Evolutionary conservation across 2,888 invertebrate genomes (phyloP).

Genomic region (Tricholauxania praeusta): DNA sequence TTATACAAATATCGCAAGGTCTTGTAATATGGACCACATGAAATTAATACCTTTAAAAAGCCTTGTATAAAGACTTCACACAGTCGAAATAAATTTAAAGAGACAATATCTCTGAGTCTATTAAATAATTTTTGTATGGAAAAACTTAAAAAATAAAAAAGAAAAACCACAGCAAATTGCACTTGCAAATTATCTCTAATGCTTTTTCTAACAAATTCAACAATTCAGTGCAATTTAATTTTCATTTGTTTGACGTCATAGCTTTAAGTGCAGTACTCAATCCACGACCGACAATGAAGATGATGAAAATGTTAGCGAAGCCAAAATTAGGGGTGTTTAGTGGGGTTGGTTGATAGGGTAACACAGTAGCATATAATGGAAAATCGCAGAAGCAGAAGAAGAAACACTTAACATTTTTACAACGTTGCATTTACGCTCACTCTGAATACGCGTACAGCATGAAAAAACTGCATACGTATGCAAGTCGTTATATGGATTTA

Average conservation of each 20-base stretch:
- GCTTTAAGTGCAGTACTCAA: conserved; percentile 12
- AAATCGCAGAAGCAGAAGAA: not conserved
- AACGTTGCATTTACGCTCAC: conserved; percentile 7
- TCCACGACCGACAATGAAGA: not conserved
- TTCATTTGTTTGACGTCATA: conserved; percentile 30
- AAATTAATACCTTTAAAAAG: too few species aligned
- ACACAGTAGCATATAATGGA: not conserved
- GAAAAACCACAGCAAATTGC: too few species aligned
- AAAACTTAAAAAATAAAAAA: not conserved
- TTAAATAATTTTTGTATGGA: too few species aligned
- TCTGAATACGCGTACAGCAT: not conserved
- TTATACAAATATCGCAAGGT: too few species aligned
- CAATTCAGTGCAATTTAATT: conserved; percentile 6
- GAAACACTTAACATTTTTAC: conserved; percentile 27
- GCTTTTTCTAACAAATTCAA: too few species aligned
- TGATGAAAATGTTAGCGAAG: not conserved
- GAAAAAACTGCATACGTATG: not conserved
- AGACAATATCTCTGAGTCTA: too few species aligned
- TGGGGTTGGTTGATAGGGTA: not conserved
- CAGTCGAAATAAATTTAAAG: too few species aligned
- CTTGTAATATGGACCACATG: too few species aligned
- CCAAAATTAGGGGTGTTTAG: not conserved
- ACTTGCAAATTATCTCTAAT: too few species aligned
- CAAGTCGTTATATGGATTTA: not conserved
- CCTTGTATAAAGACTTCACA: too few species aligned